Evolutionary conservation across 2,888 invertebrate genomes (phyloP), one percentile per base, ranked within the genome.

Genomic region (Caenorhabditis angaria): DNA sequence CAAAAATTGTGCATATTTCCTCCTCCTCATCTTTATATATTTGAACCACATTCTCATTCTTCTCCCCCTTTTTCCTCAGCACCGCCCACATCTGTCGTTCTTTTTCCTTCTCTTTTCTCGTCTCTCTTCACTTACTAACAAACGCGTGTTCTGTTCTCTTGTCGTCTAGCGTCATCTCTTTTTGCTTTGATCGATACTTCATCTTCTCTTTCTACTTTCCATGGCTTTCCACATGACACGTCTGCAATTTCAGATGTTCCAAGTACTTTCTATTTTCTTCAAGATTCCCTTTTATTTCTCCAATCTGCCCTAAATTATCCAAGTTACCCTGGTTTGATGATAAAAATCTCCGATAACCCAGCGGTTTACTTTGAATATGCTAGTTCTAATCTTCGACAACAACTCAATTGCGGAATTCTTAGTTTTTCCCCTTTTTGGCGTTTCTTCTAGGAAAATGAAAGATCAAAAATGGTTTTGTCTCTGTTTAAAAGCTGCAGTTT

Each of bases 1-100:
- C 56, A 20, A 59, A 57, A 59, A 59, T 59, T 41, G 59, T 35
- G 25, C 25, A 32, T 35, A 29, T 27, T 32, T 55, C n/a, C 56
- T 25, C n/a, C 56, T 55, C 6, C 27, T 55, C 56, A n/a, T 25
- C 28, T 55, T 32, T 25, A 10, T 12, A 57, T 29, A 28, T 57
- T 57, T 22, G 27, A 57, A 57, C 57, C 41, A 41, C 41, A 12
- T 41, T 41, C 32, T 32, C 12, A 5, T 32, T 18, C 41, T 41
- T 41, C 41, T 18, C 41, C 41, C 14, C 41, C 18, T 14, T 41
- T 41, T 41, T 41, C 41, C 41, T 3, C 41, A 41, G 41, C 41
- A 41, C 41, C 41, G 41, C 41, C 41, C 41, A 41, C 41, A 41
- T 41, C 41, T 41, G 41, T 41, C 41, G 10, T 41, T 41, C 41